These are phyloP conservation scores for Pyralis farinalis DNA, from an alignment of 2,888 invertebrate species.

Conservation along the genomic window DNA sequence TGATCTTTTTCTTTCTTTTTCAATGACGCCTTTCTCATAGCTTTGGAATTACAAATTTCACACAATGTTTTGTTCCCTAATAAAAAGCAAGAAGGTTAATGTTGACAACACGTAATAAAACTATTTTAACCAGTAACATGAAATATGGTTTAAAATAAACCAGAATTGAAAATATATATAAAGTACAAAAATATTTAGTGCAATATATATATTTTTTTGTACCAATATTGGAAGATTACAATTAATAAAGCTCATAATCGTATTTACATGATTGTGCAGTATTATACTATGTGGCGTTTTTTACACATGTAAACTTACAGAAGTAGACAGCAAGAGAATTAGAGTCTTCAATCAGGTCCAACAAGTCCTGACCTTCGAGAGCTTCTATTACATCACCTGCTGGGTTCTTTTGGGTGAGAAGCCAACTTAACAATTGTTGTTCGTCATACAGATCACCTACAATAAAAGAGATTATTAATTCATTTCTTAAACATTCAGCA, in stretches of 20 bases:
- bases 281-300: constrained; percentile 14
- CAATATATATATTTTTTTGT: too few relatives aligned
- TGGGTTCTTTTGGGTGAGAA: constrained; percentile 95
- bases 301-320: constrained; percentile 84
- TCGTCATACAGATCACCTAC: constrained; percentile 92
- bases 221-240: too few relatives aligned
- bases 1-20: constrained; percentile 82
- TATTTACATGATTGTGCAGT: constrained; percentile 29
- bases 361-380: constrained; percentile 89
- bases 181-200: too few relatives aligned
- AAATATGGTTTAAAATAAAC: neutral
- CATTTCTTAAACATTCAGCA: too few relatives aligned
- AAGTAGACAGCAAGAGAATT: constrained; percentile 94
- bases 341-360: constrained; percentile 88
- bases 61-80: constrained; percentile 95
- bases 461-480: constrained; percentile 18
- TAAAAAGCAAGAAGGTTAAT: constrained; percentile 56
- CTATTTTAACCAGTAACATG: neutral
- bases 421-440: constrained; percentile 93
- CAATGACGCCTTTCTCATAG: constrained; percentile 83
- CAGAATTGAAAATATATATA: too few relatives aligned
- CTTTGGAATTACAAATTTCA: constrained; percentile 90
- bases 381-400: constrained; percentile 95
- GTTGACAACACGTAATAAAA: neutral
- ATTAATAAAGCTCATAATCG: constrained; percentile 12